Percentiles rank a stretch among this genome's conserved stretches.
These are phyloP conservation scores for Rhagonycha fulva DNA, from an alignment of 2,888 invertebrate genomes.

Conservation along the genomic window DNA sequence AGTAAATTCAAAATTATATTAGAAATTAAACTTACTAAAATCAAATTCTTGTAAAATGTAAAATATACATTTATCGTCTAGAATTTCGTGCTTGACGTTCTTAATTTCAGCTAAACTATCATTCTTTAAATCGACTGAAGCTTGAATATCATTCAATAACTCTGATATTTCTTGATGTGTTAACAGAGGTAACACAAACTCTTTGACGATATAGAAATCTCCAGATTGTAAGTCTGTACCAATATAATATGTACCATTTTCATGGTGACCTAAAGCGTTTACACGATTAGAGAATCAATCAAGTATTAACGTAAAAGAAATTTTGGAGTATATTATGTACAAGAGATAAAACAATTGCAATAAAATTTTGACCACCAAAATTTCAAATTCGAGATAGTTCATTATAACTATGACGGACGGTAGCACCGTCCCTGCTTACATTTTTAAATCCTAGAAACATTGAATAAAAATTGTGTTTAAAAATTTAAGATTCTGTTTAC, in stretches of 20 bases:
- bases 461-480: too few relatives aligned
- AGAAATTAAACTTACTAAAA: slow-evolving; percentile 51
- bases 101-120: slow-evolving; percentile 75
- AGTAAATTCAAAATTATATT: not conserved
- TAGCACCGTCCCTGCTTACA: too few relatives aligned
- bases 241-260: not conserved
- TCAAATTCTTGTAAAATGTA: slow-evolving; percentile 74
- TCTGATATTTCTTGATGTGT: not conserved
- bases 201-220: not conserved
- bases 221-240: not conserved
- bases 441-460: too few relatives aligned
- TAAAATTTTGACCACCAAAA: too few relatives aligned
- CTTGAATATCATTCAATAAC: slow-evolving; percentile 25
- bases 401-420: too few relatives aligned
- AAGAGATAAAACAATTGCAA: too few relatives aligned
- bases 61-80: slow-evolving; percentile 66
- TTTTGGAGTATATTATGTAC: too few relatives aligned
- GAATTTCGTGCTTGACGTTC: slow-evolving; percentile 65
- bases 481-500: too few relatives aligned
- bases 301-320: too few relatives aligned
- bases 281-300: not conserved
- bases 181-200: not conserved
- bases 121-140: slow-evolving; percentile 70
- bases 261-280: not conserved
- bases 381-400: too few relatives aligned